Conservation (phyloP, 2,797 vertebrate genomes). For the Salarias fasciatus region DNA sequence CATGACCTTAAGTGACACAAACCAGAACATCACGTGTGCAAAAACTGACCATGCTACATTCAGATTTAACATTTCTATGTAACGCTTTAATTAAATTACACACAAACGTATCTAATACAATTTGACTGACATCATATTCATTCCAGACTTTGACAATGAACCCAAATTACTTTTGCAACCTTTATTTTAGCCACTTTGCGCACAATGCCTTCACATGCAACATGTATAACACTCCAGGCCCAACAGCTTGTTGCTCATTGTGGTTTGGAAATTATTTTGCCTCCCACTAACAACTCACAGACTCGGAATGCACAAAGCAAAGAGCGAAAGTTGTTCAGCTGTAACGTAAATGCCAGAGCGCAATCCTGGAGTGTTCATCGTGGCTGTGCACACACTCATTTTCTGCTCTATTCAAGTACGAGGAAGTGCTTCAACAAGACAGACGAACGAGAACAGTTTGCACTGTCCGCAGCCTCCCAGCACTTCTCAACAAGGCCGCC, state of each 20-base stretch:
- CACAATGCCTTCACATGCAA: too few species aligned
- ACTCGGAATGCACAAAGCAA: not conserved
- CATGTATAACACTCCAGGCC: not conserved
- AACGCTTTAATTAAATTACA: too few species aligned
- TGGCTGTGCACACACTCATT: not conserved
- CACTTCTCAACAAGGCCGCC: not conserved
- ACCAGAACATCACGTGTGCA: too few species aligned
- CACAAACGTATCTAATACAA: too few species aligned
- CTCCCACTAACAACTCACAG: not conserved
- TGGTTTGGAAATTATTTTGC: not conserved
- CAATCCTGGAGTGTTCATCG: not conserved
- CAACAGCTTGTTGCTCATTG: not conserved
- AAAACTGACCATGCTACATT: too few species aligned
- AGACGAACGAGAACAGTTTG: not conserved
- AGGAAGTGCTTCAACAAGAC: not conserved
- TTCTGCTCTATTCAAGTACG: not conserved
- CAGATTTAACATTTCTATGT: too few species aligned
- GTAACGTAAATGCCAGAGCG: not conserved
- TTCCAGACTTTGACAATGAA: too few species aligned
- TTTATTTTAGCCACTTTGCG: too few species aligned
- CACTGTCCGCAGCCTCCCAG: not conserved
- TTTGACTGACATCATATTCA: too few species aligned
- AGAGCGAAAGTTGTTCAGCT: not conserved
- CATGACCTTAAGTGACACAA: too few species aligned
- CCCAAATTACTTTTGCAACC: too few species aligned